Percentiles rank a stretch among this genome's conserved stretches.
phyloP scores from a whole-genome alignment of 2,113 vertebrate genomes.

The Mohoua ochrocephala region DNA sequence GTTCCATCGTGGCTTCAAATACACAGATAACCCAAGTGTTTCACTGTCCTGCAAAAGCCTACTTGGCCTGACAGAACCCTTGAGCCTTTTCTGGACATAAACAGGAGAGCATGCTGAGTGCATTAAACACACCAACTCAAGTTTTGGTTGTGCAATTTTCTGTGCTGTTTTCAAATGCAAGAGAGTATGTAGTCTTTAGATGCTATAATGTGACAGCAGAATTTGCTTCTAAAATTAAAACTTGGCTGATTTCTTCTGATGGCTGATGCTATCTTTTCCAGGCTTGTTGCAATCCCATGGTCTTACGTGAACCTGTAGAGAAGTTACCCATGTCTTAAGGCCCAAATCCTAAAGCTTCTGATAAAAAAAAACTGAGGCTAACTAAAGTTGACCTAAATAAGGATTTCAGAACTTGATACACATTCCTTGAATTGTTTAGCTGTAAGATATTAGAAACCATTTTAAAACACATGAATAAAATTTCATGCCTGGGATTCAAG shows the following conservation, averaged over 20 bases:
- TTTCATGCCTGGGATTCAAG: not conserved
- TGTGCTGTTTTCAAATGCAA: slow-evolving; percentile 34
- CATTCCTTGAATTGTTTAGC: not conserved
- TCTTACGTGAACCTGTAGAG: not conserved
- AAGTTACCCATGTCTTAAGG: not conserved
- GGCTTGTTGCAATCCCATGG: not conserved
- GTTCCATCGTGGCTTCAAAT: not conserved
- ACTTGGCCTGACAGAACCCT: not conserved
- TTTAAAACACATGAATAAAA: not conserved
- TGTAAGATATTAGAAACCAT: not conserved
- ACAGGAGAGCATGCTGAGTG: not conserved
- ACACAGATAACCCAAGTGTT: not conserved
- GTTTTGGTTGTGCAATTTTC: not conserved
- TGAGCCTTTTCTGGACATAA: not conserved
- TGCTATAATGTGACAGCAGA: slow-evolving; percentile 44
- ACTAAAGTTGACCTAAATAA: not conserved
- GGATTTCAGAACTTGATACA: not conserved
- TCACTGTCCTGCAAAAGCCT: not conserved
- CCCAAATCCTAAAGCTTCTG: not conserved
- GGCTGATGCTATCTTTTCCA: not conserved
- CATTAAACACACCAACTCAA: not conserved
- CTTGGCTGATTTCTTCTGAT: slow-evolving; percentile 25
- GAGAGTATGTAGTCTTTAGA: not conserved
- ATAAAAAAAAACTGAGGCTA: not conserved
- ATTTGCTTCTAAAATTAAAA: slow-evolving; percentile 55